These are phyloP conservation scores for Heterocephalus glaber DNA, from an alignment of 2,113 vertebrate genomes.

Conservation along the genomic window DNA sequence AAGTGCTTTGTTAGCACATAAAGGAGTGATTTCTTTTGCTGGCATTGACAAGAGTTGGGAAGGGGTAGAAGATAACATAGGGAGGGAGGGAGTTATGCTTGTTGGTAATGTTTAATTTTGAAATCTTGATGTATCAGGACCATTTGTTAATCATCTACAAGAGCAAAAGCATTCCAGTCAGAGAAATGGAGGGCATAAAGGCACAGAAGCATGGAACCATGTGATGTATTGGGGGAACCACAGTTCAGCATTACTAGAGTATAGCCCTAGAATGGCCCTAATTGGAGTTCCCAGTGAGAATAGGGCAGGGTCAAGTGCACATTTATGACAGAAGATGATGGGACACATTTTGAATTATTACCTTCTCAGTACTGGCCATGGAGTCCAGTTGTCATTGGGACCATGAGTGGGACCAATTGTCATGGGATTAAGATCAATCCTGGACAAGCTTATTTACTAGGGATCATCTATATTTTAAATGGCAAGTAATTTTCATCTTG, in stretches of 20 bases:
- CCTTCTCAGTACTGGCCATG: neutral
- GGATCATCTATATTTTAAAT: neutral
- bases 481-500: neutral
- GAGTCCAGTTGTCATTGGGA: neutral
- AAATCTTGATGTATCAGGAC: constrained; percentile 8
- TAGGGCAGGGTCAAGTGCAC: neutral
- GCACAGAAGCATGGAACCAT: neutral
- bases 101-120: neutral
- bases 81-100: neutral
- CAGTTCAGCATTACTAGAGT: neutral
- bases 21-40: neutral
- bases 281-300: neutral
- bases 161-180: neutral
- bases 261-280: neutral
- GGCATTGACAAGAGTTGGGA: neutral
- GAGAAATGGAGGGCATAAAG: neutral
- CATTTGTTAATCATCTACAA: neutral
- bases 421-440: neutral
- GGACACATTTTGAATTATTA: neutral
- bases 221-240: too few relatives aligned
- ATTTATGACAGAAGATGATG: neutral
- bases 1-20: neutral
- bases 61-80: neutral
- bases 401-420: neutral
- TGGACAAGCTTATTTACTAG: neutral